phyloP scores from a whole-genome alignment of 2,113 vertebrate species.

The Leptobrachium leishanense region DNA sequence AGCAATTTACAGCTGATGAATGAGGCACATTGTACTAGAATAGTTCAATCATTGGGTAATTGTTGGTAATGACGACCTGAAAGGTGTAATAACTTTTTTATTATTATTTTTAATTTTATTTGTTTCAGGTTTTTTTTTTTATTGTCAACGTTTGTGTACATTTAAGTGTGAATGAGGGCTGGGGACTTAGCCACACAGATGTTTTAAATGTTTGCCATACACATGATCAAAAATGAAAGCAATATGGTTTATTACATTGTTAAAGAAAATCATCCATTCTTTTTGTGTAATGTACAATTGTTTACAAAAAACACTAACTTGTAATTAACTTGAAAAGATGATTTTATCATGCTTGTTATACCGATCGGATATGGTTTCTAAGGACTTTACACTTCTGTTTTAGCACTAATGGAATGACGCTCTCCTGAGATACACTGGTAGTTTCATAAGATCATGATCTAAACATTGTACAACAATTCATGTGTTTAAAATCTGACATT shows the following conservation, averaged over 20 bases:
- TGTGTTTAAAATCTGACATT: constrained; percentile 57
- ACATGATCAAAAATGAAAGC: constrained; percentile 72
- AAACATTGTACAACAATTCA: constrained; percentile 63
- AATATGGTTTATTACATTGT: constrained; percentile 79
- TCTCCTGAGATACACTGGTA: constrained; percentile 53
- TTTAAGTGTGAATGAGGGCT: constrained; percentile 71
- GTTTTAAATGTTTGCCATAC: constrained; percentile 66
- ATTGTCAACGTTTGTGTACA: constrained; percentile 60
- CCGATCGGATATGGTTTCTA: constrained; percentile 7
- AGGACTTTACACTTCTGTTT: constrained; percentile 27
- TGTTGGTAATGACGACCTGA: constrained; percentile 88
- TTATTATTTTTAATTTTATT: constrained; percentile 47
- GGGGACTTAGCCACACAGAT: constrained; percentile 67
- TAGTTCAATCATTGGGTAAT: constrained; percentile 83
- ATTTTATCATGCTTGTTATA: constrained; percentile 38
- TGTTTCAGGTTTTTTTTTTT: constrained; percentile 54
- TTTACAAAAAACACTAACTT: constrained; percentile 78
- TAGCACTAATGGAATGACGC: constrained; percentile 11
- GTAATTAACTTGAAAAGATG: constrained; percentile 43
- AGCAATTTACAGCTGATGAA: constrained; percentile 87
- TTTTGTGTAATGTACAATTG: constrained; percentile 78
- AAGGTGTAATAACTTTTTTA: constrained; percentile 76
- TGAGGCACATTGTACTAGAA: constrained; percentile 90
- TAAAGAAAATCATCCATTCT: constrained; percentile 78
- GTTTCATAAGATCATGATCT: constrained; percentile 55